Evolutionary conservation across 1,140 invertebrate genomes (phyloP).

Genomic region (Homarus americanus): DNA sequence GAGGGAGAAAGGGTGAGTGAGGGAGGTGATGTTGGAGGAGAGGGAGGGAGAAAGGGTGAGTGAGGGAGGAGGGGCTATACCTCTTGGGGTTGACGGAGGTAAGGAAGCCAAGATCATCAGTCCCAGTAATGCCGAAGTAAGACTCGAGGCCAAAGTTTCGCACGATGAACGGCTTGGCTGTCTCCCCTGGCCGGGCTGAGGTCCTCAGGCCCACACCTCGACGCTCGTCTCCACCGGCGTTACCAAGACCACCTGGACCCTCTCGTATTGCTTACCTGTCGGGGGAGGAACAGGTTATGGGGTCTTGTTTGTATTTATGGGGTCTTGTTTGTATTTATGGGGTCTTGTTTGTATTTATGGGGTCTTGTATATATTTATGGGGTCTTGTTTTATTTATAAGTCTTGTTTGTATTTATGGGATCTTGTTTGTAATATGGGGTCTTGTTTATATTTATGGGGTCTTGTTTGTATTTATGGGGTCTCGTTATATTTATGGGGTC

Average conservation of each 20-base stretch:
- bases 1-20: not conserved
- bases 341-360: too few species aligned
- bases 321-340: too few species aligned
- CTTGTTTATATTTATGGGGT: too few species aligned
- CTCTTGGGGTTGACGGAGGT: not conserved
- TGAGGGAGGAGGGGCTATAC: not conserved
- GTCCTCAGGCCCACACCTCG: conserved; percentile 30
- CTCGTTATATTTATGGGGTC: too few species aligned
- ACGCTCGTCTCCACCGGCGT: conserved; percentile 39
- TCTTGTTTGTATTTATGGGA: too few species aligned
- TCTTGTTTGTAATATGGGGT: too few species aligned
- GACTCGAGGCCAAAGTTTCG: conserved; percentile 47
- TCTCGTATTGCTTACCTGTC: not conserved
- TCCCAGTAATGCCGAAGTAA: conserved; percentile 30
- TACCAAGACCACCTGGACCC: conserved; percentile 3
- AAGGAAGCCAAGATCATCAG: conserved; percentile 49
- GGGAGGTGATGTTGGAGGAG: not conserved
- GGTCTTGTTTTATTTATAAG: too few species aligned
- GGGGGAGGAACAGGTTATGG: too few species aligned
- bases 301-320: too few species aligned
- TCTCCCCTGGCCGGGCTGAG: conserved; percentile 24
- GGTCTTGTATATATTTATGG: too few species aligned
- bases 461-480: too few species aligned
- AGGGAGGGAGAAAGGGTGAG: not conserved
- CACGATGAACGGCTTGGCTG: conserved; percentile 31